These are phyloP conservation scores for Oscheius sp. DNA, from an alignment of 1,140 invertebrate genomes.

Conservation along the genomic window DNA sequence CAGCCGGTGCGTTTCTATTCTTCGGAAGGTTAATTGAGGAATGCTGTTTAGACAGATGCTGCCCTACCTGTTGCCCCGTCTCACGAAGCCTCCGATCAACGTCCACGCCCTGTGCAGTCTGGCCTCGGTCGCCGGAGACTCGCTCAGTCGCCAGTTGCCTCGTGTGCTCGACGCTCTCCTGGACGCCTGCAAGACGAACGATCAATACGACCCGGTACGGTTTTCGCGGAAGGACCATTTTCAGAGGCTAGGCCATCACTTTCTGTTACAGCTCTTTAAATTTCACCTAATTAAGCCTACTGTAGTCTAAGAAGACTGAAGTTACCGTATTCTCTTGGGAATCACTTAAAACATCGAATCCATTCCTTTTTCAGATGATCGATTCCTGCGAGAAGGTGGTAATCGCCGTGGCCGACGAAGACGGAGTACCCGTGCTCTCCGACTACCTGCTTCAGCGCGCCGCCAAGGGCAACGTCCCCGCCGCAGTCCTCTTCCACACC, in stretches of 20 bases:
- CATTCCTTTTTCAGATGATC: conserved; percentile 10
- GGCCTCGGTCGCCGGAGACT: conserved; percentile 22
- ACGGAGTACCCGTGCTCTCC: conserved; percentile 45
- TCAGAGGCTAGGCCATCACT: not conserved
- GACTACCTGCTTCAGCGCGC: conserved; percentile 47
- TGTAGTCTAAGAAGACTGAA: not conserved
- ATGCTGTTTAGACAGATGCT: conserved; percentile 14
- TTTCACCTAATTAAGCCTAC: not conserved
- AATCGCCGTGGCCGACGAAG: conserved; percentile 24
- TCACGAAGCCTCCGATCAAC: conserved; percentile 33
- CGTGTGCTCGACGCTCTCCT: conserved; percentile 27
- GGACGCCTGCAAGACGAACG: conserved; percentile 9
- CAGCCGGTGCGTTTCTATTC: not conserved
- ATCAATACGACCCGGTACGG: conserved; percentile 13
- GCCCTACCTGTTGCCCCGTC: conserved; percentile 20
- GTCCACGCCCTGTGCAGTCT: conserved; percentile 26
- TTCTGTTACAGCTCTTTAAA: not conserved
- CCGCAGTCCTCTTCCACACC: conserved; percentile 28
- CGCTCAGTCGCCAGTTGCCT: conserved; percentile 18
- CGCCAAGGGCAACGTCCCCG: conserved; percentile 18
- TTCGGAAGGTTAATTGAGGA: not conserved
- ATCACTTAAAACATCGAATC: not conserved
- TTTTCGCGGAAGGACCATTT: not conserved
- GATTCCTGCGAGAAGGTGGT: conserved; percentile 32
- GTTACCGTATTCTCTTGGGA: not conserved